These are phyloP conservation scores for Haliclona indistincta DNA, from an alignment of 37 sponge, comb jelly and placozoan species.

Conservation along the genomic window DNA sequence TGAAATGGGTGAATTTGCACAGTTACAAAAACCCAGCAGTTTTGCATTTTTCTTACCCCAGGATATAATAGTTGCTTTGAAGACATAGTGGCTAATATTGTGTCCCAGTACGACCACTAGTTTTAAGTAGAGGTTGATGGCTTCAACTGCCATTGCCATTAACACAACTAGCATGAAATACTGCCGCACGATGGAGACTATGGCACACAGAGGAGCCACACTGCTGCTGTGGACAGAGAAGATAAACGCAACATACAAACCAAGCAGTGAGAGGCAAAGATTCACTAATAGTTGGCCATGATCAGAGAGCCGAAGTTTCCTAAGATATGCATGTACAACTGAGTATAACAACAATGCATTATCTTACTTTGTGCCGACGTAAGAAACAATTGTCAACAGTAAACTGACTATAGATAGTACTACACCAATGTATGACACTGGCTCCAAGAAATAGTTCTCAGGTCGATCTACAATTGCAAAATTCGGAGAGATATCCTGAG, in stretches of 20 bases:
- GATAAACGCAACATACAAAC: constrained; percentile 39
- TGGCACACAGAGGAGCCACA: constrained; percentile 3
- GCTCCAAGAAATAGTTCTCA: not conserved
- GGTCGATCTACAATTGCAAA: not conserved
- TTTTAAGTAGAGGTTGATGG: constrained; percentile 32
- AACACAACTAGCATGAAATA: constrained; percentile 44
- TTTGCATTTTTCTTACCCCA: constrained; percentile 34
- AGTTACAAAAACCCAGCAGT: not conserved
- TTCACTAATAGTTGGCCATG: constrained; percentile 53
- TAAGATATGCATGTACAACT: not conserved
- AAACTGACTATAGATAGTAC: constrained; percentile 42
- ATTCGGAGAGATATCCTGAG: constrained; percentile 13
- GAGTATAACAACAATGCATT: not conserved
- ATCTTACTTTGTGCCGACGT: constrained; percentile 56
- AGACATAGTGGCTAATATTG: constrained; percentile 10
- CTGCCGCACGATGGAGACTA: constrained; percentile 23
- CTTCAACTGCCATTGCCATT: constrained; percentile 43
- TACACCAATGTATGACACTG: constrained; percentile 56
- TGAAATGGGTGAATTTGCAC: not conserved
- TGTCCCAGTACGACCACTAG: constrained; percentile 29
- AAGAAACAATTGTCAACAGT: constrained; percentile 18
- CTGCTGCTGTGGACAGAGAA: not conserved
- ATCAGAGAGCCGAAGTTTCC: constrained; percentile 33
- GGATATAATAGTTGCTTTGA: constrained; percentile 18
- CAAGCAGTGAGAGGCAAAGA: constrained; percentile 19